phyloP scores from a whole-genome alignment of 2,888 invertebrate genomes.

The Buathra laborator region DNA sequence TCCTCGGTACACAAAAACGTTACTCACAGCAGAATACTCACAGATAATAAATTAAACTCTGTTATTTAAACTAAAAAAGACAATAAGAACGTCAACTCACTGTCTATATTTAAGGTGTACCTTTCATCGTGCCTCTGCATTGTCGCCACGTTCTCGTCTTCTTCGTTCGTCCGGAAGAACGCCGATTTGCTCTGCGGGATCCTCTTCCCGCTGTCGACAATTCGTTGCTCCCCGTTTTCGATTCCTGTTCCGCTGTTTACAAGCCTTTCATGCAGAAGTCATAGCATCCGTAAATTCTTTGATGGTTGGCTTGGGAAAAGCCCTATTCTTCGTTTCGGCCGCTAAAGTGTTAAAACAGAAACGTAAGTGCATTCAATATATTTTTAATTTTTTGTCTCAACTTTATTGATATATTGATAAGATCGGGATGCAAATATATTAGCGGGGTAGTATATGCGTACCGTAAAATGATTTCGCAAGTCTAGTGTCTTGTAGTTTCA shows the following conservation, averaged over 20 bases:
- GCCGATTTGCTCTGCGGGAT: background rate
- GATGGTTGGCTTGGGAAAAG: slow-evolving; percentile 26
- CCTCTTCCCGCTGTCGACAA: background rate
- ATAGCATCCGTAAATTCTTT: slow-evolving; percentile 32
- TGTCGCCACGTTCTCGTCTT: background rate
- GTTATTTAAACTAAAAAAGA: too few relatives aligned
- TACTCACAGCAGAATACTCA: background rate
- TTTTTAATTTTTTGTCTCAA: background rate
- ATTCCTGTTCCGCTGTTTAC: slow-evolving; percentile 39
- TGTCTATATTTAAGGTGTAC: background rate
- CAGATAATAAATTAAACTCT: background rate
- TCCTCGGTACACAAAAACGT: background rate
- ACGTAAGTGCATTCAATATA: background rate
- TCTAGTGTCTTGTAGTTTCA: slow-evolving; percentile 23
- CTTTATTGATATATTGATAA: background rate
- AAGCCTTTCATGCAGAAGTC: slow-evolving; percentile 13
- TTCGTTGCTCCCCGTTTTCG: background rate
- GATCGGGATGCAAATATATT: background rate
- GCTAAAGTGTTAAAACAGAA: background rate
- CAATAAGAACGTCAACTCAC: background rate
- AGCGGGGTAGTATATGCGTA: background rate
- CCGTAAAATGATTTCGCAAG: slow-evolving; percentile 32
- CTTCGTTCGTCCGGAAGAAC: background rate
- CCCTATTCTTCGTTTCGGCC: slow-evolving; percentile 1
- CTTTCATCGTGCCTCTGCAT: background rate